Conservation (phyloP, 1,140 invertebrate genomes). For the Oncopeltus fasciatus region DNA sequence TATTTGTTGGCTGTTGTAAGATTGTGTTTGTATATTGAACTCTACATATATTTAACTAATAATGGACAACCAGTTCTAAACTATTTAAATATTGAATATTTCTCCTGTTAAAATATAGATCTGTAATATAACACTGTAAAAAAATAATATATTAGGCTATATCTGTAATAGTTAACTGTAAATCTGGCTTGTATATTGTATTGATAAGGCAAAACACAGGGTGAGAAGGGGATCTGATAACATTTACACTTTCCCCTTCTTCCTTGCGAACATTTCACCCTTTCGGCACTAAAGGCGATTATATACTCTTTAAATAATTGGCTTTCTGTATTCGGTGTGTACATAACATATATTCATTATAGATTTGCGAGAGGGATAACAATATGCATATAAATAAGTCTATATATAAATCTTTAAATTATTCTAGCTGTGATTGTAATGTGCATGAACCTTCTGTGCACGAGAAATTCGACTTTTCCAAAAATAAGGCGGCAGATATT, state of each 20-base stretch:
- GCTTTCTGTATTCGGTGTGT: background rate
- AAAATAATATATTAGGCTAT: constrained; percentile 17
- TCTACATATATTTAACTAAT: constrained; percentile 3
- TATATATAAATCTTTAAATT: too few relatives aligned
- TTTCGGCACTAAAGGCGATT: constrained; percentile 11
- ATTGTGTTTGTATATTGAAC: constrained; percentile 1
- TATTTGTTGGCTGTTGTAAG: background rate
- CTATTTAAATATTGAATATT: constrained; percentile 9
- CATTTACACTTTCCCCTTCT: background rate
- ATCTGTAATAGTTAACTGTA: constrained; percentile 1
- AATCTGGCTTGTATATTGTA: background rate
- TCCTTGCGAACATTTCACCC: background rate
- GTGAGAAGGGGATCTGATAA: background rate
- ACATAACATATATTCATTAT: background rate
- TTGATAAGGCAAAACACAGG: constrained; percentile 2
- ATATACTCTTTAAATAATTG: background rate
- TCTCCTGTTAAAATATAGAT: constrained; percentile 19
- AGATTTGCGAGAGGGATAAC: background rate
- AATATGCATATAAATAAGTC: too few relatives aligned
- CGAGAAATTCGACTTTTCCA: too few relatives aligned
- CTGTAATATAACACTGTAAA: constrained; percentile 16
- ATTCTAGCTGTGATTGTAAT: too few relatives aligned
- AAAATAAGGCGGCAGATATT: too few relatives aligned
- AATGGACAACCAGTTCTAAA: background rate
- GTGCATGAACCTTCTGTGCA: too few relatives aligned